Percentiles rank a stretch among this genome's conserved stretches.
Conservation (phyloP, 2,113 vertebrate genomes). For the Labrus mixtus region DNA sequence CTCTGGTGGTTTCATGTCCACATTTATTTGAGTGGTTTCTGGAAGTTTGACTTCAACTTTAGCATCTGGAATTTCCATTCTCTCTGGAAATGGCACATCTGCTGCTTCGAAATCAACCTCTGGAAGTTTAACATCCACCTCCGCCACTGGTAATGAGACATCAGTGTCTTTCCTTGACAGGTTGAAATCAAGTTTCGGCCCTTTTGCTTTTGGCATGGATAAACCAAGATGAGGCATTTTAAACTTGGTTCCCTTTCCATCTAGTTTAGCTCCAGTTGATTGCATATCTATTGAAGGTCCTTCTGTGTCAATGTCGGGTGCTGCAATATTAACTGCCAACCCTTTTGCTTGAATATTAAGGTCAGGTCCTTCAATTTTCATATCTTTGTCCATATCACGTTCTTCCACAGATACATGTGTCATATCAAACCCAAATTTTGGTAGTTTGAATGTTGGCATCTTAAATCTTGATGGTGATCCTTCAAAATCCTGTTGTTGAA, state of each 20-base stretch:
- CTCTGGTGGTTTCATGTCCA: not conserved
- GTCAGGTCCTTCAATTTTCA: constrained; percentile 15
- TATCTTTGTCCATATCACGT: constrained; percentile 17
- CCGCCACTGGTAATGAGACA: constrained; percentile 2
- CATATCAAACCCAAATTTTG: constrained; percentile 52
- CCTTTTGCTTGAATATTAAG: not conserved
- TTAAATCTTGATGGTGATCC: constrained; percentile 61
- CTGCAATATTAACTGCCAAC: not conserved
- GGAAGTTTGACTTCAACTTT: not conserved
- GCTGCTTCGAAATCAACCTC: constrained; percentile 1
- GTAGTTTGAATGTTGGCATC: constrained; percentile 60
- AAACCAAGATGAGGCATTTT: constrained; percentile 52
- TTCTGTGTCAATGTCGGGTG: not conserved
- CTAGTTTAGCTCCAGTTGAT: constrained; percentile 2
- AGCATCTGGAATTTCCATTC: not conserved
- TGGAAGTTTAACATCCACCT: constrained; percentile 18
- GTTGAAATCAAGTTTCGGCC: constrained; percentile 23
- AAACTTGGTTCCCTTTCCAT: constrained; percentile 36
- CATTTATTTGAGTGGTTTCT: not conserved
- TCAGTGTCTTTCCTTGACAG: constrained; percentile 27
- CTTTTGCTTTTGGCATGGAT: constrained; percentile 38
- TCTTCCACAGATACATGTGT: constrained; percentile 11
- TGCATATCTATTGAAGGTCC: constrained; percentile 18
- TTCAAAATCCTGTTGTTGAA: not conserved
- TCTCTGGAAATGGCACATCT: not conserved